These are phyloP conservation scores for Panagrolaimus sp. DNA, from an alignment of 1,140 invertebrate genomes.

Conservation along the genomic window DNA sequence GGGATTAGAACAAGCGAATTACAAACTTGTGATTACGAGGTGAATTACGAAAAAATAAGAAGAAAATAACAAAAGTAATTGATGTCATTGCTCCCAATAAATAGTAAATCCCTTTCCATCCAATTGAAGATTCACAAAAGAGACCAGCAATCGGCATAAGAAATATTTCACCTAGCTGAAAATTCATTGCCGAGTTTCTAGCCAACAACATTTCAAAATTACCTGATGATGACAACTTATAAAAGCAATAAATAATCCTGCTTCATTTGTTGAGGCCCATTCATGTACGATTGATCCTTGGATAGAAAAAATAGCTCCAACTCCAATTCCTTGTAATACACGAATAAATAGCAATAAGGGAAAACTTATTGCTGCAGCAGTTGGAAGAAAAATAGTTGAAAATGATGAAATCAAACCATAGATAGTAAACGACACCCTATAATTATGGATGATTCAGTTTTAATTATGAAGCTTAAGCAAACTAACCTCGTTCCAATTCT, in stretches of 20 bases:
- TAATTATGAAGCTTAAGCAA: background rate
- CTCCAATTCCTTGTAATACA: constrained; percentile 50
- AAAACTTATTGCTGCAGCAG: constrained; percentile 37
- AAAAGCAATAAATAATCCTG: constrained; percentile 49
- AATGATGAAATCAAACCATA: constrained; percentile 53
- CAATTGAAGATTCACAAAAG: constrained; percentile 33
- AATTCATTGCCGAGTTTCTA: no score
- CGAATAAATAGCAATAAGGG: constrained; percentile 33
- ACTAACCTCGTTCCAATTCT: constrained; percentile 21
- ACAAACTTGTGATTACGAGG: constrained; percentile 25
- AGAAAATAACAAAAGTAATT: constrained; percentile 34
- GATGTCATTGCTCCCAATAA: constrained; percentile 39
- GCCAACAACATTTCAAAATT: no score
- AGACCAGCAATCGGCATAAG: constrained; percentile 41
- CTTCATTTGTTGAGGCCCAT: constrained; percentile 42
- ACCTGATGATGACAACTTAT: constrained; percentile 37
- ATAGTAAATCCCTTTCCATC: constrained; percentile 47
- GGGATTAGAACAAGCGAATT: no score
- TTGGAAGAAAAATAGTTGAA: constrained; percentile 42
- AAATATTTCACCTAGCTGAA: constrained; percentile 18
- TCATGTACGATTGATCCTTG: constrained; percentile 39
- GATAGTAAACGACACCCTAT: constrained; percentile 37
- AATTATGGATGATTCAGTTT: background rate
- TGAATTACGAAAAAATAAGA: constrained; percentile 35
- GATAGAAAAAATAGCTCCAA: constrained; percentile 46